phyloP scores from a whole-genome alignment of 2,113 vertebrate genomes.

The Aphyosemion australe region DNA sequence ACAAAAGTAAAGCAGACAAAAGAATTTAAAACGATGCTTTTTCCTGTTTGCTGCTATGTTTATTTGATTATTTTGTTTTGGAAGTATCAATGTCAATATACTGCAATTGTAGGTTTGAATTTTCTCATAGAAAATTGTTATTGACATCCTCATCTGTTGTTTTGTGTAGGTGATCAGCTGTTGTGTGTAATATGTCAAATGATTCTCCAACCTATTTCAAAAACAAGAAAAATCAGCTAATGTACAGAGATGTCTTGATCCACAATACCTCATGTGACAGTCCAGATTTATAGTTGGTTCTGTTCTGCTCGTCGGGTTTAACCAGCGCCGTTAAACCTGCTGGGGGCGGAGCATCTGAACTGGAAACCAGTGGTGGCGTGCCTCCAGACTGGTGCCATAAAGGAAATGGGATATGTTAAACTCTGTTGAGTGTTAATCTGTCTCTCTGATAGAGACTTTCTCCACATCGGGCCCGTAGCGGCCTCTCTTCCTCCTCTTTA shows the following conservation, averaged over 20 bases:
- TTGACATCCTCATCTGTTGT: conserved; percentile 87
- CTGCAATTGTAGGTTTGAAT: conserved; percentile 92
- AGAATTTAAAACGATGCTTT: conserved; percentile 83
- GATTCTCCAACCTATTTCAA: conserved; percentile 94
- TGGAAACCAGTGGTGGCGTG: too few relatives aligned
- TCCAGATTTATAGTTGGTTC: conserved; percentile 75
- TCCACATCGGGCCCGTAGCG: conserved; percentile 64
- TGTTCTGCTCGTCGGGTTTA: conserved; percentile 42
- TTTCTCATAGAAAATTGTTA: conserved; percentile 96
- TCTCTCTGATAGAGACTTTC: conserved; percentile 82
- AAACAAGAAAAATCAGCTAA: conserved; percentile 83
- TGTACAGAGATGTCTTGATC: conserved; percentile 83
- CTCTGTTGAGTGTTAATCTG: too few relatives aligned
- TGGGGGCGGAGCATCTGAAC: conserved; percentile 74
- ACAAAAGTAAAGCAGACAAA: conserved; percentile 63
- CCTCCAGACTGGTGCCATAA: conserved; percentile 81
- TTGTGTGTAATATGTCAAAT: conserved; percentile 84
- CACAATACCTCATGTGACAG: conserved; percentile 98
- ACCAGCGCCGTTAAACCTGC: conserved; percentile 75
- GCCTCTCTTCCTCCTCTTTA: conserved; percentile 71
- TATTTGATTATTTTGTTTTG: conserved; percentile 82
- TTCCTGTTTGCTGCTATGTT: conserved; percentile 98
- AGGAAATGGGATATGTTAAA: conserved; percentile 71
- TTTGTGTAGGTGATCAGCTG: conserved; percentile 86
- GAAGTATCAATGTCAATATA: conserved; percentile 88